Conservation (phyloP, 1,140 invertebrate species). For the Forficula auricularia region DNA sequence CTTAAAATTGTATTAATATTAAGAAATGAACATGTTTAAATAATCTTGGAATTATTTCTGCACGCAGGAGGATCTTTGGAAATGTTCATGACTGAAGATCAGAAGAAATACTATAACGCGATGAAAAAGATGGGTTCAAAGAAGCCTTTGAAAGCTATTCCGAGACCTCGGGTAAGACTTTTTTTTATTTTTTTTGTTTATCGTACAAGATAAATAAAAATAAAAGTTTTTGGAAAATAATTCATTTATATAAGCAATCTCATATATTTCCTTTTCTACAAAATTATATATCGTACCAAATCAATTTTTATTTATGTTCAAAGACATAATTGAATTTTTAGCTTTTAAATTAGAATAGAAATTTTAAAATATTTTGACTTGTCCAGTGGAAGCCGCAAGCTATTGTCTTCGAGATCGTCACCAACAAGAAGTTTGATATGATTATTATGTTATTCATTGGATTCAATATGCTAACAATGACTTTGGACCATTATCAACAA, state of each 20-base stretch:
- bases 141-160: conserved; percentile 93
- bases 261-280: conserved; percentile 16
- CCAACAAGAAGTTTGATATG: conserved; percentile 98
- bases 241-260: conserved; percentile 5
- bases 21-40: neutral
- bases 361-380: too few species aligned
- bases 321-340: neutral
- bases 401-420: conserved; percentile 91
- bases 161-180: conserved; percentile 70
- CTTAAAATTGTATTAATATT: too few species aligned
- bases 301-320: neutral
- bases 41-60: conserved; percentile 5
- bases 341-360: too few species aligned
- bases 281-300: neutral
- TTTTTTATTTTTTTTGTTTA: conserved; percentile 5
- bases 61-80: conserved; percentile 86
- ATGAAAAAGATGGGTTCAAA: conserved; percentile 99
- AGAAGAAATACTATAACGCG: conserved; percentile 99
- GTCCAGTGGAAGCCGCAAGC: conserved; percentile 82
- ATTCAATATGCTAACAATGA: conserved; percentile 97
- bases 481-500: conserved; percentile 87
- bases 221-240: neutral
- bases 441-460: conserved; percentile 98
- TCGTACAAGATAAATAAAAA: conserved; percentile 1
- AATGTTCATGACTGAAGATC: conserved; percentile 99